These are phyloP conservation scores for Marcusenius ussheri DNA, from an alignment of 2,113 vertebrate genomes.

Conservation along the genomic window DNA sequence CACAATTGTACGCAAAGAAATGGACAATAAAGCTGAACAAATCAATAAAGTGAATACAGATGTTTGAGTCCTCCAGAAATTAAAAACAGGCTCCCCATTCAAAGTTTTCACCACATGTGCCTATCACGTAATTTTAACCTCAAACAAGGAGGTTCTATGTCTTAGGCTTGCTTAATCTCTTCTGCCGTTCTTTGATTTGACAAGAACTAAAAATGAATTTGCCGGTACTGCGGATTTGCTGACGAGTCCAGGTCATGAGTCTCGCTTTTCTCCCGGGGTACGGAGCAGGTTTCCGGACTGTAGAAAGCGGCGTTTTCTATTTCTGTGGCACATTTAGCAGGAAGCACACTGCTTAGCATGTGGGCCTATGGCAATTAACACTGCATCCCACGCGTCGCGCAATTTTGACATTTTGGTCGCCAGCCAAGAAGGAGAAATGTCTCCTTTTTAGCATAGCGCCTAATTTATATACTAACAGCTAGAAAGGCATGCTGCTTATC, in stretches of 20 bases:
- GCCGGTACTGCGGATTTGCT: conserved; percentile 6
- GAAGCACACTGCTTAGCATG: background rate
- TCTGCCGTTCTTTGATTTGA: conserved; percentile 24
- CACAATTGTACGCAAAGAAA: background rate
- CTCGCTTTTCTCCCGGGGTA: background rate
- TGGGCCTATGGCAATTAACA: conserved; percentile 22
- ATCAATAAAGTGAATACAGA: background rate
- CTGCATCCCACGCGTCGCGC: conserved; percentile 7
- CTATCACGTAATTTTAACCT: conserved; percentile 17
- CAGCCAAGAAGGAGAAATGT: conserved; percentile 31
- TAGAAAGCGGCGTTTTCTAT: background rate
- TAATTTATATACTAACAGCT: conserved; percentile 32
- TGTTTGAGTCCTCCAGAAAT: background rate
- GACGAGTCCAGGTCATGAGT: background rate
- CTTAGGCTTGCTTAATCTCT: conserved; percentile 14
- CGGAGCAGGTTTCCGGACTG: conserved; percentile 8
- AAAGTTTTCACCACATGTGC: background rate
- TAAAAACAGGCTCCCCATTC: background rate
- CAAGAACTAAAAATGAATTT: conserved; percentile 13
- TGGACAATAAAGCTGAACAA: background rate
- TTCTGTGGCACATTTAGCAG: background rate
- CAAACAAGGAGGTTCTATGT: conserved; percentile 16
- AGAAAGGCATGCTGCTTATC: conserved; percentile 30
- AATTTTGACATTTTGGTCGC: conserved; percentile 28
- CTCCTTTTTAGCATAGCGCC: conserved; percentile 22